phyloP scores from a whole-genome alignment of 1,140 invertebrate genomes.

The Leptinotarsa texana region DNA sequence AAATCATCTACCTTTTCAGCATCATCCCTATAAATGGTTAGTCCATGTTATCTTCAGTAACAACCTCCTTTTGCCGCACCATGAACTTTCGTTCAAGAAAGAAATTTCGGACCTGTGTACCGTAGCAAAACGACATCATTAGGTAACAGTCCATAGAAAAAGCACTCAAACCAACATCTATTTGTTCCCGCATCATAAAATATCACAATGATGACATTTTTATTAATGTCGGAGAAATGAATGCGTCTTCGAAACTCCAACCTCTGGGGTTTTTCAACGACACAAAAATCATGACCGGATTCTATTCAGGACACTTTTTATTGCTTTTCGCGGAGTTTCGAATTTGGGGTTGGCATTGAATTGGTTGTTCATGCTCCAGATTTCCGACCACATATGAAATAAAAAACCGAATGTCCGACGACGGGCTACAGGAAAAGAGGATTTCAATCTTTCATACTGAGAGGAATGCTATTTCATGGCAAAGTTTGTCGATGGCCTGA shows the following conservation, averaged over 20 bases:
- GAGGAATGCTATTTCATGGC: neutral
- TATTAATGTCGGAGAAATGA: neutral
- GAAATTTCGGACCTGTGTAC: neutral
- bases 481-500: neutral
- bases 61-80: neutral
- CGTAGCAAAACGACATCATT: neutral
- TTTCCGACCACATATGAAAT: neutral
- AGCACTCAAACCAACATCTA: neutral
- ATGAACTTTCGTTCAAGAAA: neutral
- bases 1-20: too few species aligned
- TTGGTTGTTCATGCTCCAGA: conserved; percentile 1
- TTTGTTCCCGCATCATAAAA: neutral
- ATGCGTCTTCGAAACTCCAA: neutral
- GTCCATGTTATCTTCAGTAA: too few species aligned
- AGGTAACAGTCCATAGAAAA: neutral
- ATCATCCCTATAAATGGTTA: too few species aligned
- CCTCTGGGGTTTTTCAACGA: neutral
- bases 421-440: neutral
- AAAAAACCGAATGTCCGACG: neutral
- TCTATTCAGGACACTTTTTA: conserved; percentile 1
- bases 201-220: neutral
- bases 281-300: neutral
- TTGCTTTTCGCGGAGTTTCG: neutral
- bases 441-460: neutral
- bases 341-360: neutral